Percentiles rank a stretch among this genome's conserved stretches.
Conservation (phyloP, 2,888 invertebrate species). For the Agrotis ipsilon region DNA sequence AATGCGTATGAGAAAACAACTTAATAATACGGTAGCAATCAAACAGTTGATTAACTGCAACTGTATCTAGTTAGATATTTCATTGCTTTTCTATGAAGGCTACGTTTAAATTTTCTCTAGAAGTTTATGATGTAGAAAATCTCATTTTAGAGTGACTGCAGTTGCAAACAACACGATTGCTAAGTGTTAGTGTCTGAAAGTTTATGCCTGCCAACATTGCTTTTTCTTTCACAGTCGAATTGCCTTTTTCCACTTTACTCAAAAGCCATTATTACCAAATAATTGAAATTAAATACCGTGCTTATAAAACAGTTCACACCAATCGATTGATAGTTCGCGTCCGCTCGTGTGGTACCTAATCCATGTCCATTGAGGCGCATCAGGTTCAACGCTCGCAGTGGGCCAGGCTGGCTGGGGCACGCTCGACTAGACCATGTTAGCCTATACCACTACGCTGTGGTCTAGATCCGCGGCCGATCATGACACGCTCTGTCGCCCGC, state of each 20-base stretch:
- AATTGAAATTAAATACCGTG: not conserved
- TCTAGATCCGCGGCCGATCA: conserved; percentile 73
- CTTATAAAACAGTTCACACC: conserved; percentile 25
- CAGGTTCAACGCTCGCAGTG: conserved; percentile 71
- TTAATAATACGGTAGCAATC: conserved; percentile 36
- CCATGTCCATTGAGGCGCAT: conserved; percentile 62
- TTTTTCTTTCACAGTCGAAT: not conserved
- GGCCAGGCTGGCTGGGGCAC: conserved; percentile 55
- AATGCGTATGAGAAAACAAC: conserved; percentile 26
- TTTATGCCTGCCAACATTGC: not conserved
- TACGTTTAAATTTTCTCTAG: not conserved
- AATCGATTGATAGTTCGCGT: conserved; percentile 44
- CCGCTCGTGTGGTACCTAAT: conserved; percentile 56
- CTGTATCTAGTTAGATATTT: conserved; percentile 22
- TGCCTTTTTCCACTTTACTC: not conserved
- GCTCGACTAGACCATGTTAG: conserved; percentile 55
- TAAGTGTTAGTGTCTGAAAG: not conserved
- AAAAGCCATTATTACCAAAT: not conserved
- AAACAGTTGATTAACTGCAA: conserved; percentile 29
- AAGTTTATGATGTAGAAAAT: not conserved
- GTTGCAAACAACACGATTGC: not conserved
- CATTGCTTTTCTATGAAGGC: conserved; percentile 23
- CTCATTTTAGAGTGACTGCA: no score
- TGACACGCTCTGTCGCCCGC: conserved; percentile 82
- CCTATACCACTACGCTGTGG: conserved; percentile 65